Evolutionary conservation across 2,113 vertebrate genomes (phyloP), one percentile per base, ranked within the genome.

Genomic region (Mormoops blainvillei): DNA sequence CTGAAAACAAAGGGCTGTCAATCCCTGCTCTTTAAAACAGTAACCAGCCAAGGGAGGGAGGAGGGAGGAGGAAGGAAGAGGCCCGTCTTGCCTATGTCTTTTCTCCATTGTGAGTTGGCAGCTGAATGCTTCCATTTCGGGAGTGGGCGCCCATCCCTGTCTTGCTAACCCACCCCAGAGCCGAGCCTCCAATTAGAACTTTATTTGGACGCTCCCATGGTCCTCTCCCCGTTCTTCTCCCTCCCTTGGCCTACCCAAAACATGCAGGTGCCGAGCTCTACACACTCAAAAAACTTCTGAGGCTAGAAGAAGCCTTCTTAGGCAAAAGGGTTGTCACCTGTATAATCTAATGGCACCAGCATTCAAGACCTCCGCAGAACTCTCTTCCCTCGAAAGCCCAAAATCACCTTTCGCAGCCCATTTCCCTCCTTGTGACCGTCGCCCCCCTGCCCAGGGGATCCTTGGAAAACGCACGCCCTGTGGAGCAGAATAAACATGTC

Each of bases 1-100:
- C 84, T 87, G 74, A 93, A 95, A 68, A 98, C 97, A 97, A 97
- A 98, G 91, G 41, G 68, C 97, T 97, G 97, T 97, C 97, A 98
- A 93, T 97, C 96, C 94, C 65, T 28, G 73, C 77, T 94, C 92
- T 97, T 96, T 92, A 92, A 91, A 97, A 97, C 94, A 94, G 92
- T 67, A 89, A 91, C 87, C 96, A 81, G 90, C 71, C 31, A 41
- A 67, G 74, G 95, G 58, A 83, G 94, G 48, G 50, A 43, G 54
- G 80, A 2, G 16, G 45, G 73, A 43, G 26, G 58, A 61, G 11
- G 58, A 22, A 63, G 28, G 58, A 26, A 81, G 88, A 89, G 90
- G 85, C 85, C 86, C 94, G 96, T 95, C 97, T 82, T 38, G 90
- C 90, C 92, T 63, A 3, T 86, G 71, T 97, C 95, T 97, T 61